Evolutionary conservation across 2,113 vertebrate species (phyloP).

Genomic region (Tragulus kanchil): DNA sequence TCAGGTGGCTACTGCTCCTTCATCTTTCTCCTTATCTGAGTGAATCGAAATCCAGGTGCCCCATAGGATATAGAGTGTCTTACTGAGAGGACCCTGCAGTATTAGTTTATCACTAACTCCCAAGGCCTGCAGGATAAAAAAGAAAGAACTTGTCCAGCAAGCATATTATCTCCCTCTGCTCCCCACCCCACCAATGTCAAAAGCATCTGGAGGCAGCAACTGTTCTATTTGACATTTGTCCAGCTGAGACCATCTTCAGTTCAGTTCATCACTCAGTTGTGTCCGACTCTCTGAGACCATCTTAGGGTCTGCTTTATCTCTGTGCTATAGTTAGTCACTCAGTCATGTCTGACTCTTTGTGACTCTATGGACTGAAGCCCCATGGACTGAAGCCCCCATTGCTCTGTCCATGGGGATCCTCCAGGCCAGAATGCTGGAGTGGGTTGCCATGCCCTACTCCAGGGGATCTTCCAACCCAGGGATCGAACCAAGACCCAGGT

Average conservation of each 20-base stretch:
- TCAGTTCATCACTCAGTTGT: too few relatives aligned
- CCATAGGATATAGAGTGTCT: not conserved
- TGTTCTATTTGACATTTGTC: slow-evolving; percentile 59
- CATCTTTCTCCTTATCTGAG: not conserved
- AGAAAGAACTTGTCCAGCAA: not conserved
- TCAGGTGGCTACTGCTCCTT: not conserved
- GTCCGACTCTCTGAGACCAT: too few relatives aligned
- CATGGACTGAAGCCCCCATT: too few relatives aligned
- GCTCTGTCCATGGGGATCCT: too few relatives aligned
- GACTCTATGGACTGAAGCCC: too few relatives aligned
- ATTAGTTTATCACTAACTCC: not conserved
- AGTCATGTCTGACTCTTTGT: too few relatives aligned
- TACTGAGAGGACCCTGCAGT: not conserved
- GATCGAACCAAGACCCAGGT: too few relatives aligned
- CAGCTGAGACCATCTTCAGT: not conserved
- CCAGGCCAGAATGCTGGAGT: too few relatives aligned
- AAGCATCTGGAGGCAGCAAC: slow-evolving; percentile 60
- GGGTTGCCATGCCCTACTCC: too few relatives aligned
- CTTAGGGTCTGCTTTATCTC: too few relatives aligned
- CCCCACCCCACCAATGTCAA: slow-evolving; percentile 11
- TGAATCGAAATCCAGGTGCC: not conserved
- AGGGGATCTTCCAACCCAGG: too few relatives aligned
- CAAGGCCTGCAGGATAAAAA: not conserved
- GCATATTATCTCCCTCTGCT: slow-evolving; percentile 11
- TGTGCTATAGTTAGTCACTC: too few relatives aligned